Base-by-base conservation (phyloP, 2,113 vertebrate species). In the Ascaphus truei region DNA sequence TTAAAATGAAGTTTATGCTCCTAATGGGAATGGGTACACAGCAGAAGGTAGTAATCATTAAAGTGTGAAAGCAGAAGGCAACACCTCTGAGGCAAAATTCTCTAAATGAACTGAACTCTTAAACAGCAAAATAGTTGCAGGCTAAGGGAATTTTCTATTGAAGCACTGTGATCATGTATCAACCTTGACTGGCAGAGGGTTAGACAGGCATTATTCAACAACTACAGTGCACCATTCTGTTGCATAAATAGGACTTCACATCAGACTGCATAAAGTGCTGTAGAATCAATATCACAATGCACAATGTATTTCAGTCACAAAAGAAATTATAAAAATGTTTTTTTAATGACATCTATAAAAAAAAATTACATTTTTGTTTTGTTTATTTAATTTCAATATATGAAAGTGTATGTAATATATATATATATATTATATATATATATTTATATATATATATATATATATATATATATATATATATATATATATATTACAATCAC, bases 31-130 rank as follows among this genome's bases (percentile, higher is more conserved):
- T 29, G 58, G 72, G 79, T 71, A 61, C 57, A 61, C 57, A 76
- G 59, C 72, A 67, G 77, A 79, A 57, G 74, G 75, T 68, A 75
- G 64, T 20, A 73, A 75, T 74, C 75, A 66, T 73, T 76, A 75
- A 76, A 75, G 52, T 68, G 72, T 68, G 71, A 73, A 1, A 5
- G 57, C 69, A 73, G 73, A 77, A 79, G 76, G 75, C 79, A 80
- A 67, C 47, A 72, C 27, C 74, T 77, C 72, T 50, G 59, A 78
- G 82, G 71, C 71, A 62, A 69, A 80, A 68, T 68, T 69, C 72
- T 85, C 66, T 68, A 81, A 76, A 82, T 75, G 72, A 84, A 74
- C 69, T 67, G 72, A 77, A 80, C 30, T 61, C 67, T 71, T 71
- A 61, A 71, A 39, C 69, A 73, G 41, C 47, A 62, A 41, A 77